phyloP scores from a whole-genome alignment of 2,888 invertebrate genomes.

The Orthosia gothica region DNA sequence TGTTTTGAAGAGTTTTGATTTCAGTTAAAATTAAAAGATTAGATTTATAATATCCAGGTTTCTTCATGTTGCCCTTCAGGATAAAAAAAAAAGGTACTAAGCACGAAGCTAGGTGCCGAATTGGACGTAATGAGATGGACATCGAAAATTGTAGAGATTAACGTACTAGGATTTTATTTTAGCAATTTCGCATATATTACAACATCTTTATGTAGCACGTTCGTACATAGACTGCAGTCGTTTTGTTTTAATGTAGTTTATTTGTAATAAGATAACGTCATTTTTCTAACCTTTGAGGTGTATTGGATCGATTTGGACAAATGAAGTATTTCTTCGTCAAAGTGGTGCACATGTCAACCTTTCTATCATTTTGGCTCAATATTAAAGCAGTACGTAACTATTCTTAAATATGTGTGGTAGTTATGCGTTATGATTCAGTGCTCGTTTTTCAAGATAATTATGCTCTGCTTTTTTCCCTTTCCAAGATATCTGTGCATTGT shows the following conservation, averaged over 20 bases:
- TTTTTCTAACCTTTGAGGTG: slow-evolving; percentile 3
- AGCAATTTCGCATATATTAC: slow-evolving; percentile 13
- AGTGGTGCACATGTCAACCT: slow-evolving; percentile 26
- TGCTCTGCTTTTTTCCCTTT: slow-evolving; percentile 45
- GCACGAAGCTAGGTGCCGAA: neutral
- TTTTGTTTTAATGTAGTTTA: slow-evolving; percentile 12
- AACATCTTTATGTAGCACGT: slow-evolving; percentile 24
- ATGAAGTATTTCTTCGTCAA: neutral
- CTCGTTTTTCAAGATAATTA: slow-evolving; percentile 19
- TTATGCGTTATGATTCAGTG: slow-evolving; percentile 24
- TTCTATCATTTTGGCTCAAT: slow-evolving; percentile 11
- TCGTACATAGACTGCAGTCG: slow-evolving; percentile 20
- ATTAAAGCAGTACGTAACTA: slow-evolving; percentile 2
- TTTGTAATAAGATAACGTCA: neutral
- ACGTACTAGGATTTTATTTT: neutral
- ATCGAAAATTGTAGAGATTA: slow-evolving; percentile 18
- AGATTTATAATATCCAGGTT: slow-evolving; percentile 16
- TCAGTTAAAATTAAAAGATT: slow-evolving; percentile 5
- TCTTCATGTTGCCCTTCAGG: slow-evolving; percentile 1
- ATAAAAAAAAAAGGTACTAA: neutral
- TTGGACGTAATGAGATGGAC: slow-evolving; percentile 12
- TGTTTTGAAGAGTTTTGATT: slow-evolving; percentile 7
- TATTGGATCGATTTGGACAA: slow-evolving; percentile 20
- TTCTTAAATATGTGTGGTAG: slow-evolving; percentile 30
- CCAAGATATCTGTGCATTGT: slow-evolving; percentile 37